Base-by-base conservation (phyloP, 1,140 invertebrate genomes). In the Homalodisca vitripennis region DNA sequence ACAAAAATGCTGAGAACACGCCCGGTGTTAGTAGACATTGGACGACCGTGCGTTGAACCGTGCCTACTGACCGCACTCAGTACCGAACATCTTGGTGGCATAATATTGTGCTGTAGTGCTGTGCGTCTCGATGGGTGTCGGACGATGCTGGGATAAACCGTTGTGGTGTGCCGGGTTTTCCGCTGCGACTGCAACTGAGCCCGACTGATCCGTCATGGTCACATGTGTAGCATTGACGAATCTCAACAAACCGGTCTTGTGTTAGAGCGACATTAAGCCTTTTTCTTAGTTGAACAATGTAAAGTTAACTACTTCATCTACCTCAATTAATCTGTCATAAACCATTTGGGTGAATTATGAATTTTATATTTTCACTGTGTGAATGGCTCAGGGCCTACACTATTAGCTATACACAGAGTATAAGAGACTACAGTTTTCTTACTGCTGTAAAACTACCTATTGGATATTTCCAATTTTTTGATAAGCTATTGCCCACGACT, bases 1-100 rank as follows among this genome's bases (percentile, higher is more conserved):
- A 75, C 73, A 51, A 71, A 75, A 75, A 46, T 75, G 48, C 48
- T 53, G 48, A 53, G 12, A 12, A 12, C 48, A 3, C 48, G 48
- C 3, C 48, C 12, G 48, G 12, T 53, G 34, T 41, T 41, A 10
- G 6, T 41, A 17, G 34, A 41, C 6, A 41, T 41, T 6, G 17
- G 34, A 17, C 6, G 34, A 10, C 6, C 6, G 17, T 41, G 34
- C 6, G 34, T 41, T 41, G 34, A 17, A 41, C 17, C 17, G 6
- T 41, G 6, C 34, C 34, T 41, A 10, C 34, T 17, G 34, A 41
- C 6, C 6, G 34, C 6, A 41, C 17, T 41, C 6, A 17, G 34
- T 17, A 41, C 6, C 6, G 17, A 41, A 41, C 34, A 41, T 17
- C 17, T 41, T 41, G 34, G 6, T 41, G 6, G 34, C 17, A 10